Conservation (phyloP, 1,140 invertebrate species). For the Calephelis nemesis region DNA sequence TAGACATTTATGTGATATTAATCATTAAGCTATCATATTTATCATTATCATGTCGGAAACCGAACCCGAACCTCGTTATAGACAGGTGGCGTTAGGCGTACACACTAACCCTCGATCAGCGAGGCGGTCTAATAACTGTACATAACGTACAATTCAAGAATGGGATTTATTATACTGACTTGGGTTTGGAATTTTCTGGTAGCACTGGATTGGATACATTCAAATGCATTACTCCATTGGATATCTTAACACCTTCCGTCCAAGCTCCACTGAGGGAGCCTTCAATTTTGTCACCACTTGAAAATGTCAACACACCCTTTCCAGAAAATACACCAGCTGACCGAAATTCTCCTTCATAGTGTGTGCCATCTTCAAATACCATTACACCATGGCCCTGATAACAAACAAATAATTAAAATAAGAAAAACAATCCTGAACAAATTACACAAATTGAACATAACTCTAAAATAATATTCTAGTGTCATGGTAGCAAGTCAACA, state of each 20-base stretch:
- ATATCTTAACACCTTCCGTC: slow-evolving; percentile 90
- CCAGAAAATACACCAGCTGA: slow-evolving; percentile 87
- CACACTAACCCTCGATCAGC: no score
- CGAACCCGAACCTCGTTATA: no score
- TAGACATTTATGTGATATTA: no score
- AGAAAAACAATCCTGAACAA: neutral
- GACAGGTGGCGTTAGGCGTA: no score
- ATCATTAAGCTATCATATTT: no score
- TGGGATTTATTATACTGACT: slow-evolving; percentile 65
- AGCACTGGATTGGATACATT: slow-evolving; percentile 80
- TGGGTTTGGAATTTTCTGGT: slow-evolving; percentile 79
- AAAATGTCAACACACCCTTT: slow-evolving; percentile 88
- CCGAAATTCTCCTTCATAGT: slow-evolving; percentile 93
- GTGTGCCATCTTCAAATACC: slow-evolving; percentile 92
- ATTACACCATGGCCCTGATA: slow-evolving; percentile 89
- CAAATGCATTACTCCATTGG: slow-evolving; percentile 85
- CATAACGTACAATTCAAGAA: no score
- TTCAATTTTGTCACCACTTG: slow-evolving; percentile 87
- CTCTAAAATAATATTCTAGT: no score
- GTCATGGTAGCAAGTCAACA: no score
- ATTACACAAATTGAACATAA: no score
- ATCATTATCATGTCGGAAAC: no score
- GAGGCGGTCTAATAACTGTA: no score
- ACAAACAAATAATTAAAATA: neutral
- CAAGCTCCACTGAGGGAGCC: slow-evolving; percentile 87